Evolutionary conservation across 1,140 invertebrate genomes (phyloP), one percentile per base, ranked within the genome.

Genomic region (Pseudomyrmex dendroicus): DNA sequence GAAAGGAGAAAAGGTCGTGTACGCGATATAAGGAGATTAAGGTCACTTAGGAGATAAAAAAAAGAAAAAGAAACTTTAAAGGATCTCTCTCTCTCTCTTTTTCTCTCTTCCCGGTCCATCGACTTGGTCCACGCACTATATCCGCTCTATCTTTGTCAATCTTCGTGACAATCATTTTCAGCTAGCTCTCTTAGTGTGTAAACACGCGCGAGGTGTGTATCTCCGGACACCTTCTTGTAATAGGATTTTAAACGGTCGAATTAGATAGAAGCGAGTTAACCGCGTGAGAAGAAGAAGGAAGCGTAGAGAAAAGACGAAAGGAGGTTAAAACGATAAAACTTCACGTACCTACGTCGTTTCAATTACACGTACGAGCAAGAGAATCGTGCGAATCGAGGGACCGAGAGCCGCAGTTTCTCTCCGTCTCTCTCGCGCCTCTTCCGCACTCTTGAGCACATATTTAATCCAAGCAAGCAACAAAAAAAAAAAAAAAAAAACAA

Each of bases 141-240:
- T 46, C 61, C 83, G 57, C 63, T 74, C 76, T 87, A 20, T 20
- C 20, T 57, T 35, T 83, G 84, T 89, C 86, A 88, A 90, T 90
- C 89, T 89, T 90, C 83, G 88, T 92, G 92, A 93, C 92, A 93
- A 93, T 93, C 92, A 93, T 91, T 92, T 90, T 86, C 84, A 84
- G 54, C 87, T 83, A 89, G 82, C 66, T 80, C 78, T 83, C 54
- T 84, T 85, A 86, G 87, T 52, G 63, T 57, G 59, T 84, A 84
- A 86, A 35, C 35, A 35, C 35, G 35, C 70, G 78, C 68, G 64
- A 86, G 67, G 67, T 80, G 76, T 80, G 66, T 80, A 61, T 63
- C 77, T 59, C 63, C 72, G 76, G 76, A 25, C 25, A 35, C 35
- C 35, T 89, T 73, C 73, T 86, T 67, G 13, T 20, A 73, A 80